Base-by-base conservation (phyloP, 1,140 invertebrate genomes). In the Hylyphantes graminicola region DNA sequence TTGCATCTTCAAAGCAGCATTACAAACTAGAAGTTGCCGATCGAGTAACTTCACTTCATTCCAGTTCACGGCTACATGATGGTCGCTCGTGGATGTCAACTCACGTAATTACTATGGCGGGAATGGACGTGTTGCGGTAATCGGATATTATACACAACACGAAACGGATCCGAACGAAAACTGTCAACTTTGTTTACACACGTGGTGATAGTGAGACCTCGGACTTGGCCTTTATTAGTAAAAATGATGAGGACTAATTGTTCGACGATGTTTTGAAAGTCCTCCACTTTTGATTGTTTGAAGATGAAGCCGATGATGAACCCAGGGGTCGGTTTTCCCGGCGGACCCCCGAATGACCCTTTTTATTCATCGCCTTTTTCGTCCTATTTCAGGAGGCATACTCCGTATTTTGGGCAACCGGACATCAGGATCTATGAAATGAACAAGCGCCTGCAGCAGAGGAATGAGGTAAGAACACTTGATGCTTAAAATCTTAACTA, bases 371-470 rank as follows among this genome's bases (percentile, higher is more conserved):
- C 86, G 59, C 86, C 86, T 15, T 80, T 86, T 80, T 86, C 82
- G 11, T 82, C 82, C 53, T 86, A 86, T 86, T 86, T 86, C 68
- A 86, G 86, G 77, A 82, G 86, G 61, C 86, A 86, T 19, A 86
- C 86, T 21, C 86, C 86, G 9, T 86, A 86, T 59, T 86, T 85
- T 73, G 78, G 83, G 15, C 86, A 86, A 53, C 86, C 86, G 13
- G 86, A 86, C 68, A 79, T 75, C 65, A 59, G 86, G 21, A 86
- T 86, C 74, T 85, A 86, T 85, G 86, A 86, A 79, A 86, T 86
- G 86, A 86, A 86, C 59, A 86, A 86, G 51, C 76, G 86, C 50
- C 81, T 86, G n/a, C 86, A 86, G 63, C 86, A 85, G 53, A 79
- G 86, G 17, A 85, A 75, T 15, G 86, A 86, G 73, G 86, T 86